Evolutionary conservation across 1,140 invertebrate genomes (phyloP), one percentile per base, ranked within the genome.

Genomic region (Berghia stephanieae): DNA sequence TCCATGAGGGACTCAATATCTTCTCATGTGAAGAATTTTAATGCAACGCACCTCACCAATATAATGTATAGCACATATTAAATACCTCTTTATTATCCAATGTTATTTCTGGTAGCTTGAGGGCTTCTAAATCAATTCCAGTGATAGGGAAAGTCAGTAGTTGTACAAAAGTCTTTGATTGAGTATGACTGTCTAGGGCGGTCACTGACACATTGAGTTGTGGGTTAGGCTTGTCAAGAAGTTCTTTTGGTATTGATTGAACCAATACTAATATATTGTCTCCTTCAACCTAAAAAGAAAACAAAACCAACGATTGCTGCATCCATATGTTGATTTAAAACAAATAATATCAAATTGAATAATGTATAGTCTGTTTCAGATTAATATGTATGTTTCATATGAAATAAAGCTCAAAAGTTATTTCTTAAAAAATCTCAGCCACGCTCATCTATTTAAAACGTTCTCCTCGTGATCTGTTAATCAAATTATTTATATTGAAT

Each of bases 141-240:
- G 82, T 84, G 16, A 85, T 78, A 42, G 79, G 79, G 42, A 85
- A 42, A 13, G 69, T 80, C 40, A 85, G 79, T 31, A 52, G 75
- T 69, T 85, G 79, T 27, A 70, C 71, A 42, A 80, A 42, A 10
- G 70, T 79, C 31, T 81, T 46, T 40, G 69, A 27, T 1, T 83
- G 84, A n/a, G 79, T 49, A 0, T 83, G 83, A 78, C 80, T 85
- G 60, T 85, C 84, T 34, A 80, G 75, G 13, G 79, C 83, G 8
- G 38, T 75, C 31, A 85, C 49, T 21, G 73, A 81, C 21, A 85
- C 67, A 5, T 57, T 77, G 0, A 85, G 44, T 34, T 76, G 76
- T n/a, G 84, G 82, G 55, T 78, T 75, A 10, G 60, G 69, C 31
- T 46, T 71, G 31, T 79, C 72, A n/a, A 82, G 63, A 16, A 78